Evolutionary conservation across 2,888 invertebrate genomes (phyloP).

Genomic region (Ditula angustiorana): DNA sequence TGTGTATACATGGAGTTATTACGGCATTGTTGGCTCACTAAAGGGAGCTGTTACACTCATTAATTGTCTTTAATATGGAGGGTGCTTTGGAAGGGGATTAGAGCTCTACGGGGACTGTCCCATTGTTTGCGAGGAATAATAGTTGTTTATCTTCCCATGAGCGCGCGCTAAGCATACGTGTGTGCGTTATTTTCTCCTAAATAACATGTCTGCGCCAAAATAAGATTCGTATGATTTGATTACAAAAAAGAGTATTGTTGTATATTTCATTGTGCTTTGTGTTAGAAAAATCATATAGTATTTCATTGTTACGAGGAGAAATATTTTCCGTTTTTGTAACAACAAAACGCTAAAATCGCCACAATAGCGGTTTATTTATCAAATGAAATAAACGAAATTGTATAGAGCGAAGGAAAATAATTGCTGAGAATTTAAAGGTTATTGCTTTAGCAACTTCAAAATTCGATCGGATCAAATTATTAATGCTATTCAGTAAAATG

Average conservation of each 20-base stretch:
- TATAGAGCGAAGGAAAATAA: background rate
- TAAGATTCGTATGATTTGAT: constrained; percentile 42
- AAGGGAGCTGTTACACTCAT: constrained; percentile 79
- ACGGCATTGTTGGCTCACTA: constrained; percentile 73
- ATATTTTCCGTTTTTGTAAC: constrained; percentile 23
- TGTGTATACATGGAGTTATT: constrained; percentile 75
- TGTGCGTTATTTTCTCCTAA: constrained; percentile 53
- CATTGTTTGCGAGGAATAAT: constrained; percentile 75
- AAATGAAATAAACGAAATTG: background rate
- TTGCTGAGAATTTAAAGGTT: constrained; percentile 1
- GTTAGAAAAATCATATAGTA: constrained; percentile 26
- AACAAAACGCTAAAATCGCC: constrained; percentile 6
- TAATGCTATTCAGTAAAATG: constrained; percentile 13
- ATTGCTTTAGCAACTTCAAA: constrained; percentile 11
- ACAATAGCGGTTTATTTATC: constrained; percentile 20
- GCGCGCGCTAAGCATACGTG: constrained; percentile 49
- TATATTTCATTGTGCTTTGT: constrained; percentile 29
- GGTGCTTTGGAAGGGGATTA: constrained; percentile 65
- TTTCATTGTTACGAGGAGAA: constrained; percentile 28
- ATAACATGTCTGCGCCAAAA: constrained; percentile 51
- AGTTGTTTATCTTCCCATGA: constrained; percentile 76
- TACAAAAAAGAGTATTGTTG: constrained; percentile 36
- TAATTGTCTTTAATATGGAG: constrained; percentile 78
- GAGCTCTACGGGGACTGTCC: constrained; percentile 62
- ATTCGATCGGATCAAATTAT: constrained; percentile 29